Evolutionary conservation across 1,140 invertebrate genomes (phyloP).

Genomic region (Penaeus chinensis): DNA sequence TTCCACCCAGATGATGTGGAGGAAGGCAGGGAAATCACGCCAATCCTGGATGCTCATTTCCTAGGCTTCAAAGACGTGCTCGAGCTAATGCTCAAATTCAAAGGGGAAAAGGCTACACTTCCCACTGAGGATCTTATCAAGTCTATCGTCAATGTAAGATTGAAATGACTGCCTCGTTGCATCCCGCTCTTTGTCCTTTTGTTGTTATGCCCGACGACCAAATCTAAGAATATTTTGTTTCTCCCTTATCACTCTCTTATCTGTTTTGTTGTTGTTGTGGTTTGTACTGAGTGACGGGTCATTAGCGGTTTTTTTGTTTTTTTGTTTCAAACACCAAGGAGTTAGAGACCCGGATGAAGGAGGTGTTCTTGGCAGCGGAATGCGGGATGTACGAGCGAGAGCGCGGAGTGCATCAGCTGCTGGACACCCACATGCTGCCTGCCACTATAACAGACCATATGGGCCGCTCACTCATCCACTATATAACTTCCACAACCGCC

Average conservation of each 20-base stretch:
- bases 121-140: conserved; percentile 23
- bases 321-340: neutral
- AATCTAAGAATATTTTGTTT: no score
- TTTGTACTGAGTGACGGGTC: neutral
- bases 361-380: conserved; percentile 31
- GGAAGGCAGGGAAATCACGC: neutral
- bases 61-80: neutral
- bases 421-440: conserved; percentile 10
- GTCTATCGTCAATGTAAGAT: neutral
- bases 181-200: no score
- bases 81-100: neutral
- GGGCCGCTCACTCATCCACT: conserved; percentile 33
- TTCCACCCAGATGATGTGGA: conserved; percentile 6
- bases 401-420: conserved; percentile 14
- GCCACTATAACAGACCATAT: conserved; percentile 18
- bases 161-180: neutral
- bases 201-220: neutral
- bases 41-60: conserved; percentile 24
- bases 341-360: neutral
- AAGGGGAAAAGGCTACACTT: neutral
- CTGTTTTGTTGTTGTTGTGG: no score
- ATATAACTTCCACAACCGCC: conserved; percentile 3
- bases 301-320: neutral
- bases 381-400: conserved; percentile 39
- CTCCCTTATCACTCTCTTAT: neutral